Base-by-base conservation (phyloP, 64 coral and sea anemone genomes). In the Dendrophyllia cribrosa region DNA sequence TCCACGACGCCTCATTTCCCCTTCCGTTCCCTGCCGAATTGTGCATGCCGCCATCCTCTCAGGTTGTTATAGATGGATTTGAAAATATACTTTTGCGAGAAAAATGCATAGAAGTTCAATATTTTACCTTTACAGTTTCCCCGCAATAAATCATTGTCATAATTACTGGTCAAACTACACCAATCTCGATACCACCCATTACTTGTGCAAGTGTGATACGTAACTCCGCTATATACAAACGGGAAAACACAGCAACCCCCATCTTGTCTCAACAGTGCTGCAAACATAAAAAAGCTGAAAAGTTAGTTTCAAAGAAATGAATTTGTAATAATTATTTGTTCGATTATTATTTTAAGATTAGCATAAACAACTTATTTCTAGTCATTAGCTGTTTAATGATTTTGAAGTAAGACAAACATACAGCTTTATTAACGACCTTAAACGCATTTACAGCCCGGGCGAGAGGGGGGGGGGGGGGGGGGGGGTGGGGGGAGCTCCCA, bases 101-200 rank as follows among this genome's bases (percentile, higher is more conserved):
- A 12, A 56, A 56, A 56, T 56, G 53, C 20, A 9, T 69, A 69
- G n/a, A 9, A 9, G 3, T 20, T 23, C n/a, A n/a, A 19, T 23
- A 19, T 23, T 7, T 73, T 73, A 73, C 70, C 70, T 73, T 44
- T 13, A 73, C 75, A 77, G 22, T 77, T 58, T 22, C 75, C 75
- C 75, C 75, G 58, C 7, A 3, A 19, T 58, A n/a, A n/a, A 22
- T 78, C 75, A 0, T 7, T 9, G n/a, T 78, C 51, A 78, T 78
- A 58, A 12, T 55, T 24, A 58, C 4, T 19, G 3, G 75, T 78
- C n/a, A 78, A 51, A 58, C 75, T 78, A 13, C 75, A 78, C 75
- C 75, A 78, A 9, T 78, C 75, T 21, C 19, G 49, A 26, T 56
- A 4, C 75, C 75, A 78, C 7, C 75, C 75, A 58, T 58, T 11